These are phyloP conservation scores for Melipona bicolor DNA, from an alignment of 2,888 invertebrate species.

Conservation along the genomic window DNA sequence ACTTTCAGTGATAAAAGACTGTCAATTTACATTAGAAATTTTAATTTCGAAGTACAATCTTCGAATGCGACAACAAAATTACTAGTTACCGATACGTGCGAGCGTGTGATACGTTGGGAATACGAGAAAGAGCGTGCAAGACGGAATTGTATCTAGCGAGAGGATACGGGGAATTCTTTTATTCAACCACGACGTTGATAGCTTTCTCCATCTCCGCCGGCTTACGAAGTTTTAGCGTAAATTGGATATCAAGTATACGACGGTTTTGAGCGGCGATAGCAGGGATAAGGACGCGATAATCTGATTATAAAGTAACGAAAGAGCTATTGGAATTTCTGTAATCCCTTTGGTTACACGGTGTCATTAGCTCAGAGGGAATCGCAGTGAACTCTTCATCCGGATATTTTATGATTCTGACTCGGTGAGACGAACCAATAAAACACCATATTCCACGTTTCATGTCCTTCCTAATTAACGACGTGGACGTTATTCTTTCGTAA, in stretches of 20 bases:
- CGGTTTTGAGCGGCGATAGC: conserved; percentile 18
- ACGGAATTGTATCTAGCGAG: neutral
- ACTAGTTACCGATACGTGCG: neutral
- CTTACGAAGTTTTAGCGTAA: conserved; percentile 27
- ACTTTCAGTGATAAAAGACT: no score
- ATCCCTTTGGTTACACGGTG: conserved; percentile 19
- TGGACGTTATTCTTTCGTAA: neutral
- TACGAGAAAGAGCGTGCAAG: neutral
- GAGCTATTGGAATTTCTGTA: conserved; percentile 30
- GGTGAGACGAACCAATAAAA: neutral
- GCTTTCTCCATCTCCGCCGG: conserved; percentile 13
- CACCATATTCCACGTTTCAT: neutral
- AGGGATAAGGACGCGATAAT: conserved; percentile 29
- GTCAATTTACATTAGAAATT: no score
- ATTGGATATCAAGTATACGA: conserved; percentile 19
- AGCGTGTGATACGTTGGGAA: neutral
- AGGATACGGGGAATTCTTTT: conserved; percentile 10
- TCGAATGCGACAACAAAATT: no score
- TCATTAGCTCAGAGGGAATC: neutral
- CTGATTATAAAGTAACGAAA: conserved; percentile 28
- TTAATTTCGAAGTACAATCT: no score
- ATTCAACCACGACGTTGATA: conserved; percentile 4
- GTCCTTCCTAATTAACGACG: neutral
- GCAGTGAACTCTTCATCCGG: neutral
- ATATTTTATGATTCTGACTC: conserved; percentile 6